phyloP scores from a whole-genome alignment of 2,113 vertebrate species.

The Sander lucioperca region DNA sequence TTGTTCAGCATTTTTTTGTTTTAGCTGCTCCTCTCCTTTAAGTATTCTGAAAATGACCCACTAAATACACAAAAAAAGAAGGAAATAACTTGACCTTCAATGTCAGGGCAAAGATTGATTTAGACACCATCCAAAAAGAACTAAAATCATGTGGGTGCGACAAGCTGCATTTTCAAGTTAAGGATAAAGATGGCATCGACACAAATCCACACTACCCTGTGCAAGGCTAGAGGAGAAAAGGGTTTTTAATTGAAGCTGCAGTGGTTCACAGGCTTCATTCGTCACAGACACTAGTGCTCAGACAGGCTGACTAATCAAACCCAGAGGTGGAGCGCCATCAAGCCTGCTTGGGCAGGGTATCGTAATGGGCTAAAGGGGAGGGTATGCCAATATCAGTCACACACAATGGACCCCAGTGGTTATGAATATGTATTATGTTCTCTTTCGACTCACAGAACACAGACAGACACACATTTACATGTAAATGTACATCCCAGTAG shows the following conservation, averaged over 20 bases:
- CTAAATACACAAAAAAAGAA: background rate
- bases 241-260: slow-evolving; percentile 53
- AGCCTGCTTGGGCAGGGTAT: background rate
- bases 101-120: background rate
- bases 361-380: background rate
- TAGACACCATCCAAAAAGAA: background rate
- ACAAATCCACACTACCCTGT: background rate
- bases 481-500: background rate
- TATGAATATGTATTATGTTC: slow-evolving; percentile 7
- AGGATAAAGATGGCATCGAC: background rate
- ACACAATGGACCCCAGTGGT: background rate
- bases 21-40: too few species aligned
- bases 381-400: background rate
- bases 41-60: background rate
- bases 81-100: background rate
- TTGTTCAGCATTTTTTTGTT: background rate
- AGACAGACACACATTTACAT: background rate
- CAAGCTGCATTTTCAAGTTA: background rate
- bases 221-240: slow-evolving; percentile 1
- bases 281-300: slow-evolving; percentile 49
- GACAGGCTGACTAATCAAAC: slow-evolving; percentile 67
- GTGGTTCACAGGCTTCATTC: slow-evolving; percentile 59
- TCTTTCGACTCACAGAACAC: background rate
- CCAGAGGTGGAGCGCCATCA: slow-evolving; percentile 47
- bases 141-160: background rate